Conservation (phyloP, 2,888 invertebrate species). For the Andrena trimmerana region DNA sequence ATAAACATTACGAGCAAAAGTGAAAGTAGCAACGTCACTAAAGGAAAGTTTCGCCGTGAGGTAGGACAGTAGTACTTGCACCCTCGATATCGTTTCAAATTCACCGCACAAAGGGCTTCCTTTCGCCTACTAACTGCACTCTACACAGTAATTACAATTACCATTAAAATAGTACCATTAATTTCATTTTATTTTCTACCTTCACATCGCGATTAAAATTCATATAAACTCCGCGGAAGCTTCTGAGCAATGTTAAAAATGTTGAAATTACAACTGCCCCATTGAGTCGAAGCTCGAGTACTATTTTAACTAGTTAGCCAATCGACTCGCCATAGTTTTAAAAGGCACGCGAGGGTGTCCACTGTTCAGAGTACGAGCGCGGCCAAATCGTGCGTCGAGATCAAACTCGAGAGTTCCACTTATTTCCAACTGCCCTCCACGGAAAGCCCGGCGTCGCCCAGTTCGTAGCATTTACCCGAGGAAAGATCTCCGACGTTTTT, state of each 20-base stretch:
- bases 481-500: slow-evolving; percentile 69
- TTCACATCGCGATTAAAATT: not conserved
- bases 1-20: slow-evolving; percentile 84
- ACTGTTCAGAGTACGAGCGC: not conserved
- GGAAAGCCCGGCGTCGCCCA: slow-evolving; percentile 32
- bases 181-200: not conserved
- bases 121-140: not conserved
- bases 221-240: too few relatives aligned
- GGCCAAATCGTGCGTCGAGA: slow-evolving; percentile 7
- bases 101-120: not conserved
- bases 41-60: slow-evolving; percentile 70
- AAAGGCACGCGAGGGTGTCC: too few relatives aligned
- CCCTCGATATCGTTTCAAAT: slow-evolving; percentile 67
- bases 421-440: slow-evolving; percentile 28
- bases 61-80: slow-evolving; percentile 71
- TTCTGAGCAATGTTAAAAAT: too few relatives aligned
- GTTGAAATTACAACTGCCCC: too few relatives aligned
- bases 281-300: too few relatives aligned
- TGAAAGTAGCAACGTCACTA: slow-evolving; percentile 81
- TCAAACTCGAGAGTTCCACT: slow-evolving; percentile 18
- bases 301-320: too few relatives aligned
- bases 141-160: not conserved
- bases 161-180: not conserved
- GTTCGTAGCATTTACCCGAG: slow-evolving; percentile 30
- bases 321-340: too few relatives aligned